These are phyloP conservation scores for rat (Rattus norvegicus) DNA, from an alignment of 2,113 vertebrate species.

Conservation along the genomic window GRCr8 NC_086022.1:126377501-126378000, in stretches of 20 bases:
- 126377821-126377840: not conserved
- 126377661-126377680: not conserved
- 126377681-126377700: not conserved
- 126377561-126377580: not conserved
- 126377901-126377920: not conserved
- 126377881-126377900: not conserved
- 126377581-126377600: not conserved
- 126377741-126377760: not conserved
- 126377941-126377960: not conserved
- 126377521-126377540: slow-evolving; percentile 26
- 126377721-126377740: not conserved
- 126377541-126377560: not conserved
- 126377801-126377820: not conserved
- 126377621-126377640: not conserved
- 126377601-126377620: not conserved
- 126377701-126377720: not conserved
- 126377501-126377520: slow-evolving; percentile 3
- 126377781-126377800: not conserved
- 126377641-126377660: not conserved
- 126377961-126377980: not conserved
- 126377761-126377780: not conserved
- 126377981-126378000: not conserved
- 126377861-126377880: not conserved
- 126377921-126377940: not conserved
- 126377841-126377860: not conserved